Evolutionary conservation across 2,888 invertebrate genomes (phyloP), one percentile per base, ranked within the genome.

Genomic region (Calameuta pallipes): DNA sequence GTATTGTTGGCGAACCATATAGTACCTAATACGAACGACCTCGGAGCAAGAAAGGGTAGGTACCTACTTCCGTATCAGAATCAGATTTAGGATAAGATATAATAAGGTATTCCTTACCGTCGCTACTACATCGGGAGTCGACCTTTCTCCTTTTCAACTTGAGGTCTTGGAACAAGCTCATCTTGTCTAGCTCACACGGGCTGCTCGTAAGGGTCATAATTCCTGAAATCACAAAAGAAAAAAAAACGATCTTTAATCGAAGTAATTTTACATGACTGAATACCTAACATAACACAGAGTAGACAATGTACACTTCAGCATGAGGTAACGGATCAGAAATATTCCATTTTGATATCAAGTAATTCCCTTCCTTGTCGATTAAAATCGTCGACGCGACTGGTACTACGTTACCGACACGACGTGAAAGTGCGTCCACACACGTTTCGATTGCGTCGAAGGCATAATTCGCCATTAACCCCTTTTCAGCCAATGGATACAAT

Each of bases 161-260:
- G 94, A 98, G 96, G 95, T 98, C 98, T 95, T 98, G 98, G 95
- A 98, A 98, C 94, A 98, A 97, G 96, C 98, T 98, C 98, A 98
- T 98, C 94, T 97, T 97, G 96, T 97, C 97, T 95, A 97, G 96
- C 95, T 97, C 97, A 95, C 97, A 97, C 95, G 97, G 97, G 95
- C 96, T 96, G 95, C 97, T 97, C 96, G 97, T 97, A 95, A 97
- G 96, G 96, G 97, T 97, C 97, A 97, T 97, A 97, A 97, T 97
- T 97, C 97, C 97, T 97, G 94, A 68, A 93, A 93, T 70, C 84
- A 87, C 33, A 81, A 86, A 80, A 82, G 75, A 79, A 76, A 77
- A 36, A 36, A 68, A 78, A 68, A 78, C 1, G 71, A 71, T 71
- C 34, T 56, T 56, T 23, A 56, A 56, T 56, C 56, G 23, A 56